Evolutionary conservation across 37 sponge, comb jelly and placozoan genomes (phyloP).

Genomic region (Amphimedon queenslandica): DNA sequence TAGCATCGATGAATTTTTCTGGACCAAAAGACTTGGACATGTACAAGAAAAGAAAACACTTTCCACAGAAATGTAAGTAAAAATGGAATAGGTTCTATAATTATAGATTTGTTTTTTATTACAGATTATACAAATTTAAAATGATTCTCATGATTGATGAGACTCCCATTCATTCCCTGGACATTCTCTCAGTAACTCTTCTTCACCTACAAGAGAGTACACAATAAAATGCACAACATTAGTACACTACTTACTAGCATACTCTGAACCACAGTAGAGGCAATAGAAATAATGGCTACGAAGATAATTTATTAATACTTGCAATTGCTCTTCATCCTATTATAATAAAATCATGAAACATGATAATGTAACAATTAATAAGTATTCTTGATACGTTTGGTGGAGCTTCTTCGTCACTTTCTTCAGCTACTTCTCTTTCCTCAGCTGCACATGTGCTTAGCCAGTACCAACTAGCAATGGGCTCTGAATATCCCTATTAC

Average conservation of each 20-base stretch:
- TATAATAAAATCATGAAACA: not conserved
- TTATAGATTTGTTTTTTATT: too few relatives aligned
- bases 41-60: conserved; percentile 46
- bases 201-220: not conserved
- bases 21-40: conserved; percentile 36
- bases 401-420: conserved; percentile 17
- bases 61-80: conserved; percentile 73
- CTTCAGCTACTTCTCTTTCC: conserved; percentile 30
- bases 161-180: not conserved
- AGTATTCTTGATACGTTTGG: not conserved
- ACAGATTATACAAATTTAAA: too few relatives aligned
- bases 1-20: conserved; percentile 32
- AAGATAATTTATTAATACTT: conserved; percentile 39
- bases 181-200: not conserved
- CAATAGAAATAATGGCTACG: conserved; percentile 63
- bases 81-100: too few relatives aligned
- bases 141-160: not conserved
- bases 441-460: not conserved
- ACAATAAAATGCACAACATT: not conserved
- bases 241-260: too few relatives aligned
- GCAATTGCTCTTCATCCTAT: conserved; percentile 28
- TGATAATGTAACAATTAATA: not conserved
- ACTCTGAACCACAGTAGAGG: too few relatives aligned
- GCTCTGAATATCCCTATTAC: conserved; percentile 17
- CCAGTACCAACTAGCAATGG: conserved; percentile 46